A percentile compares a stretch with the other conserved stretches of the same genome.
Evolutionary conservation across 2,888 invertebrate species (phyloP).

Genomic region (Hyppa rectilinea): DNA sequence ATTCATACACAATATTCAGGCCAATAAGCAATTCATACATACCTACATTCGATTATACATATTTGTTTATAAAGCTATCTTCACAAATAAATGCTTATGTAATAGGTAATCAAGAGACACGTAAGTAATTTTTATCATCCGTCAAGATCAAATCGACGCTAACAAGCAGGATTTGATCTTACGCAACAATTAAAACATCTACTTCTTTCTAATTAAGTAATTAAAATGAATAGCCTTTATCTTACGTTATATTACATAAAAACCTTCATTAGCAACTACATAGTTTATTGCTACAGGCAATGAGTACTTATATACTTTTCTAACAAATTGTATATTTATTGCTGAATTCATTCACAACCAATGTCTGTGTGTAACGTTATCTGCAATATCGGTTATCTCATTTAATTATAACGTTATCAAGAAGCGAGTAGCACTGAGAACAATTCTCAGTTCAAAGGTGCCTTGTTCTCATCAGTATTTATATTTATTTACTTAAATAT

Average conservation of each 20-base stretch:
- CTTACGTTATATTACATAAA: conserved; percentile 19
- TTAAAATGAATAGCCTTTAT: not conserved
- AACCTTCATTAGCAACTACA: conserved; percentile 24
- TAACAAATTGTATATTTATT: conserved; percentile 54
- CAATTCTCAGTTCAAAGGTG: conserved; percentile 19
- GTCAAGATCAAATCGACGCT: conserved; percentile 19
- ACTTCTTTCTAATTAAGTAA: conserved; percentile 10
- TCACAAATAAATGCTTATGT: conserved; percentile 36
- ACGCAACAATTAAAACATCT: conserved; percentile 5
- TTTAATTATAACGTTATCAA: conserved; percentile 29
- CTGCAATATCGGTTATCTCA: conserved; percentile 30
- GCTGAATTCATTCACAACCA: conserved; percentile 64
- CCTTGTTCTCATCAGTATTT: conserved; percentile 13
- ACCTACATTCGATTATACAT: conserved; percentile 17
- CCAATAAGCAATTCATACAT: conserved; percentile 32
- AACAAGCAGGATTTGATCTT: conserved; percentile 29
- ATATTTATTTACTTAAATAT: conserved; percentile 12
- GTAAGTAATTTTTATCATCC: conserved; percentile 17
- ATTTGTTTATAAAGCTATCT: conserved; percentile 40
- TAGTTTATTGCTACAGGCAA: conserved; percentile 30
- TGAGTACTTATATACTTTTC: not conserved
- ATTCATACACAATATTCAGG: conserved; percentile 34
- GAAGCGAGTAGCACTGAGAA: conserved; percentile 24
- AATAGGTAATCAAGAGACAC: conserved; percentile 41
- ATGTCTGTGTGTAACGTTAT: conserved; percentile 43